Percentiles rank a stretch among this genome's conserved stretches.
phyloP scores from a whole-genome alignment of 2,113 vertebrate species.

The Nothoprocta pentlandii region DNA sequence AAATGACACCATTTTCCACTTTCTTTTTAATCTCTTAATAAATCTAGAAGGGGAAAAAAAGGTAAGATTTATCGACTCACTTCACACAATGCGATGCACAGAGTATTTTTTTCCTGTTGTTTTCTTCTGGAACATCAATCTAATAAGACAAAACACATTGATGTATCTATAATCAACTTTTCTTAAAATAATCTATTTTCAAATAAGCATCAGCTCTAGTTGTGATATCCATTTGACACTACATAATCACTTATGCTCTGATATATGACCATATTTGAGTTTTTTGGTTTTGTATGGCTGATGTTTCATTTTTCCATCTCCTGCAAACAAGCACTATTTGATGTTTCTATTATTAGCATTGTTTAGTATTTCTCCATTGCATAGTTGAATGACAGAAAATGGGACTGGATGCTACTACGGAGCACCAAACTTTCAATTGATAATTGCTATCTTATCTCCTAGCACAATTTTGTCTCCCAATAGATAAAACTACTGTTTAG shows the following conservation, averaged over 20 bases:
- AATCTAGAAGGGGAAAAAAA: neutral
- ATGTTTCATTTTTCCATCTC: conserved; percentile 1
- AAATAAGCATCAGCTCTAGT: neutral
- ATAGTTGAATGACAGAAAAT: neutral
- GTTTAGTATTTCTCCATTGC: conserved; percentile 10
- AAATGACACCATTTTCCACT: neutral
- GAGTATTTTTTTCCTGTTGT: conserved; percentile 71
- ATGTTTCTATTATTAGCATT: neutral
- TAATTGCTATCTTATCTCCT: conserved; percentile 32
- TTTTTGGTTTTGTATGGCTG: neutral
- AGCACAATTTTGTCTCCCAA: neutral
- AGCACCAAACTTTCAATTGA: conserved; percentile 6
- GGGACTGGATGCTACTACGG: neutral
- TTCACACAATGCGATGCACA: conserved; percentile 70
- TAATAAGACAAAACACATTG: conserved; percentile 58
- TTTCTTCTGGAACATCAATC: conserved; percentile 80
- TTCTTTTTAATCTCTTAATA: neutral
- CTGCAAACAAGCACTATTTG: neutral
- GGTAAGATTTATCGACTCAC: conserved; percentile 75
- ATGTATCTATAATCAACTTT: neutral
- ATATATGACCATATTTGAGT: neutral
- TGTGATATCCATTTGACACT: neutral
- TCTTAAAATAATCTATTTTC: neutral
- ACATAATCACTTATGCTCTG: neutral
- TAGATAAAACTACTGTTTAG: conserved; percentile 31